These are phyloP conservation scores for Seira sanloemensis DNA, from an alignment of 2,888 invertebrate genomes.

Conservation along the genomic window DNA sequence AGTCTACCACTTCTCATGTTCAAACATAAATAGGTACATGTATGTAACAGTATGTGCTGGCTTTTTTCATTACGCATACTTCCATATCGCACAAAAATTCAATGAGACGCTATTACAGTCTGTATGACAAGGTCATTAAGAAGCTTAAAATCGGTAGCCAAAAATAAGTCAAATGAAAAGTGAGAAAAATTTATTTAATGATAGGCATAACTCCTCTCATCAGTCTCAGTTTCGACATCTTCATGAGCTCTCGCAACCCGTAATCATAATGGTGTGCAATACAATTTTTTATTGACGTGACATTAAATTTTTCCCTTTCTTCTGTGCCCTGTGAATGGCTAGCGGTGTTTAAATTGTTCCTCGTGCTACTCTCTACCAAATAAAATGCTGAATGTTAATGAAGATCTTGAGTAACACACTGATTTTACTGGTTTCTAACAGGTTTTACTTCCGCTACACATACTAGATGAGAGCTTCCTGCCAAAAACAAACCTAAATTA, in stretches of 20 bases:
- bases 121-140: not conserved
- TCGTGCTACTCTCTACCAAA: not conserved
- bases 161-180: not conserved
- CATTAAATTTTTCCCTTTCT: not conserved
- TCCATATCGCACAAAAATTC: not conserved
- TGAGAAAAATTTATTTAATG: not conserved
- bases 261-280: not conserved
- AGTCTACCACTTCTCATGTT: too few relatives aligned
- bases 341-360: not conserved
- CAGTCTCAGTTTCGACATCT: too few relatives aligned
- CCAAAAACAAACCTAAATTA: not conserved
- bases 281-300: not conserved
- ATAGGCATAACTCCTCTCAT: not conserved
- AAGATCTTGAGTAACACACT: not conserved
- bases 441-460: not conserved
- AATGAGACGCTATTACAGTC: not conserved
- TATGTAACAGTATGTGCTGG: too few relatives aligned
- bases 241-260: not conserved
- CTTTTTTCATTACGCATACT: too few relatives aligned
- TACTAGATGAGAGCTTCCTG: constrained; percentile 9
- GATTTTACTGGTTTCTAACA: not conserved
- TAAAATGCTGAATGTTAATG: not conserved
- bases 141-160: not conserved
- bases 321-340: not conserved
- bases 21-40: not conserved